Percentiles rank a stretch among this genome's conserved stretches.
Conservation (phyloP, 30 jellyfish, hydroid and myxozoan species). For the Sanderia malayensis region DNA sequence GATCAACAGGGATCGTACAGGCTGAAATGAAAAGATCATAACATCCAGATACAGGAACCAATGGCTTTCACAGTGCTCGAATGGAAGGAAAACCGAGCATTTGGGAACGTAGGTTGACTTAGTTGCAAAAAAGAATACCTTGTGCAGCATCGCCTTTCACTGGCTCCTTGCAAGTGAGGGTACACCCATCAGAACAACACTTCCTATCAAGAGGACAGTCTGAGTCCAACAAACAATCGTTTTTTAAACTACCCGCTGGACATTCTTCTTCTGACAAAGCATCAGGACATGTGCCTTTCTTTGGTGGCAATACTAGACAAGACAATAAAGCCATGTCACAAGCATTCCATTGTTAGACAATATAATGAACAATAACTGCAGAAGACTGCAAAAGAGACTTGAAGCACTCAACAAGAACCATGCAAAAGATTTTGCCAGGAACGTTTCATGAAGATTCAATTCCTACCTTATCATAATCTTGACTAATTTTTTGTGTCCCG, state of each 20-base stretch:
- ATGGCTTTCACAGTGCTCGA: no score
- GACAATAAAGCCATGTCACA: background rate
- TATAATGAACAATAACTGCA: conserved; percentile 27
- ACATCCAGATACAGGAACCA: background rate
- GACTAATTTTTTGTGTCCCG: no score
- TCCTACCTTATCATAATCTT: conserved; percentile 50
- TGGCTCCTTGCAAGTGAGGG: conserved; percentile 51
- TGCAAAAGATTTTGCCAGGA: no score
- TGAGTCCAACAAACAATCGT: conserved; percentile 68
- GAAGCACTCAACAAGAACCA: conserved; percentile 59
- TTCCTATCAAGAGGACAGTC: conserved; percentile 74
- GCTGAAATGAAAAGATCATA: conserved; percentile 33
- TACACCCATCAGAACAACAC: conserved; percentile 91
- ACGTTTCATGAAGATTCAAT: conserved; percentile 13
- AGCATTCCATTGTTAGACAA: background rate
- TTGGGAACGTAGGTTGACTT: no score
- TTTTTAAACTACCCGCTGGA: conserved; percentile 14
- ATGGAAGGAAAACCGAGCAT: no score
- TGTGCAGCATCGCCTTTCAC: conserved; percentile 23
- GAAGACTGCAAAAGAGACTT: conserved; percentile 65
- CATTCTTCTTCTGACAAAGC: conserved; percentile 43
- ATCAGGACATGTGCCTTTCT: conserved; percentile 83
- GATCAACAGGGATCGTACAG: conserved; percentile 96
- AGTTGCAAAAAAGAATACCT: conserved; percentile 34
- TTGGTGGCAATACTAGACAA: conserved; percentile 6